Evolutionary conservation across 2,797 vertebrate species (phyloP), one percentile per base, ranked within the genome.

Genomic region (Bradypus variegatus): DNA sequence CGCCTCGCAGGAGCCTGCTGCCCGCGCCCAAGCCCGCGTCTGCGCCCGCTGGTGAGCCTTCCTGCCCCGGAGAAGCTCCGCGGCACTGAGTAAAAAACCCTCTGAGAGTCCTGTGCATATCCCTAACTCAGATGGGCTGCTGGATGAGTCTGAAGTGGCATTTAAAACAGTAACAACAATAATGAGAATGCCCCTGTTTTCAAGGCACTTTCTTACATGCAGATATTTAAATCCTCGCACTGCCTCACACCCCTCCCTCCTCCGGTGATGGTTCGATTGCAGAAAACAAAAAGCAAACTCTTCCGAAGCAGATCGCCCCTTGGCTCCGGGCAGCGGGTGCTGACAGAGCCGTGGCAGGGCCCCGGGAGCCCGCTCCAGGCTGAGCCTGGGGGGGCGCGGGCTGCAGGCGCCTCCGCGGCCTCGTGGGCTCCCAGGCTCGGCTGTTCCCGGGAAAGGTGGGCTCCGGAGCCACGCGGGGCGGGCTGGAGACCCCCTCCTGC

Each of bases 1-100:
- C 98, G 27, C 97, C 98, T 38, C 98, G 98, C 86, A 98, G 97
- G 96, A 98, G 97, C 93, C 96, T 99, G 94, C 98, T 99, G 94
- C 98, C 98, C 0, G 98, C 98, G 0, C 98, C 98, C 23, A 98
- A 97, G 91, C 91, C 97, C 88, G 97, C 96, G 38, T 53, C 96
- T 21, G 93, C 97, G 83, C 98, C 98, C 0, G 29, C 98, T 53
- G 97, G 98, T 99, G 97, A 97, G 98, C 94, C 64, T 89, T 86
- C 86, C 50, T 75, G 69, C 70, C 70, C 65, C 12, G 65, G 41
- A 72, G 89, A 89, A 78, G 58, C 88, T 84, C 48, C 41, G 41
- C 41, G 4, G 41, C 41, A 45, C 41, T 45, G 41, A 45, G 41
- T 83, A 78, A 82, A 38, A 86, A 92, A 81, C 60, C 76, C 84